phyloP scores from a whole-genome alignment of 2,797 vertebrate species.

The Microcaecilia unicolor region DNA sequence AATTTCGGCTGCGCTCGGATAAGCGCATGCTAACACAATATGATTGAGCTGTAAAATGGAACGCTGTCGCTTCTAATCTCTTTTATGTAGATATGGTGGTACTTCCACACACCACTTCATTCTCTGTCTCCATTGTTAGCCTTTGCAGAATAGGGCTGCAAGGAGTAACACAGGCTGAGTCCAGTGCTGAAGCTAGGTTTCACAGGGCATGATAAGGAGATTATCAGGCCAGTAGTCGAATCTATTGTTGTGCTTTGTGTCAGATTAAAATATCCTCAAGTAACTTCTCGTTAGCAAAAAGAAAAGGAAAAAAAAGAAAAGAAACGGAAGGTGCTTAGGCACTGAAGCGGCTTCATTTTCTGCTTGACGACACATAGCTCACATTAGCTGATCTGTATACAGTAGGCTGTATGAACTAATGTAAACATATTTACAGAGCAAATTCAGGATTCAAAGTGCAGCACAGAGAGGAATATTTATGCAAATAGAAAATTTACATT shows the following conservation, averaged over 20 bases:
- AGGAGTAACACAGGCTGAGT: slow-evolving; percentile 51
- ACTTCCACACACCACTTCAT: slow-evolving; percentile 69
- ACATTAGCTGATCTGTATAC: slow-evolving; percentile 38
- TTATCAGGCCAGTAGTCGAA: slow-evolving; percentile 56
- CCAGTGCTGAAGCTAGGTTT: slow-evolving; percentile 65
- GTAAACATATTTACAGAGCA: slow-evolving; percentile 20
- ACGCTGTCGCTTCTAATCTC: slow-evolving; percentile 85
- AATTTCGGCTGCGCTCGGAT: slow-evolving; percentile 80
- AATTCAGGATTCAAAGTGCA: background rate
- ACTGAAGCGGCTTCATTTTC: slow-evolving; percentile 13
- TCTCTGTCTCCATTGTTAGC: slow-evolving; percentile 56
- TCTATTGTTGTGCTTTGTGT: slow-evolving; percentile 55
- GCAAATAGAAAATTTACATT: background rate
- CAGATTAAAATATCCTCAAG: slow-evolving; percentile 68
- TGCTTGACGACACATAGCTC: slow-evolving; percentile 38
- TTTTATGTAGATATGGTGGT: slow-evolving; percentile 88
- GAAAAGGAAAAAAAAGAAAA: too few species aligned
- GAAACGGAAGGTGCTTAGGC: slow-evolving; percentile 38
- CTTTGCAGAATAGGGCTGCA: slow-evolving; percentile 46
- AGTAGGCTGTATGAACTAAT: too few species aligned
- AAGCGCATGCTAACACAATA: slow-evolving; percentile 81
- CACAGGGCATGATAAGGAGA: slow-evolving; percentile 61
- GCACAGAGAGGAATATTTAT: too few species aligned
- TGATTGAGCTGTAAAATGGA: slow-evolving; percentile 89
- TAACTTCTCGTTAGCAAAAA: slow-evolving; percentile 53